phyloP scores from a whole-genome alignment of 2,113 vertebrate species.

The Vulpes lagopus region DNA sequence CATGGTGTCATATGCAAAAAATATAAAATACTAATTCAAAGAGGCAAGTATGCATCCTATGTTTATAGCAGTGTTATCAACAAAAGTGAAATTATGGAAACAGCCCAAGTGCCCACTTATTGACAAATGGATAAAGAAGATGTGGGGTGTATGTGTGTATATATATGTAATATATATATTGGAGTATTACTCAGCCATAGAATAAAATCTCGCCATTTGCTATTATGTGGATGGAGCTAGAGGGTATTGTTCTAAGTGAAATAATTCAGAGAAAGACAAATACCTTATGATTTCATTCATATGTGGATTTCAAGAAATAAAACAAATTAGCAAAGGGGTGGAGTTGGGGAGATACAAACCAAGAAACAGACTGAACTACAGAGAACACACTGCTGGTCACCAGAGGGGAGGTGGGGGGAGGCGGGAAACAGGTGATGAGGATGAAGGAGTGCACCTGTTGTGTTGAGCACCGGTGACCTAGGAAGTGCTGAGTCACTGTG shows the following conservation, averaged over 20 bases:
- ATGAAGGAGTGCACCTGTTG: not conserved
- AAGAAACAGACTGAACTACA: not conserved
- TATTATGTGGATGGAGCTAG: not conserved
- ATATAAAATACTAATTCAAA: not conserved
- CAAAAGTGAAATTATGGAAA: not conserved
- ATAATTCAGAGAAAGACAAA: not conserved
- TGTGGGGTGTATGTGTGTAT: not conserved
- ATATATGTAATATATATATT: no score
- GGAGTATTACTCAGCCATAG: not conserved
- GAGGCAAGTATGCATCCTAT: not conserved
- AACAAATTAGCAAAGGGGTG: not conserved
- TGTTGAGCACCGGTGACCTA: not conserved
- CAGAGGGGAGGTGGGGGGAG: not conserved
- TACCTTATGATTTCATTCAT: not conserved
- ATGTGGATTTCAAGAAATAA: not conserved
- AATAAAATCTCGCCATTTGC: not conserved
- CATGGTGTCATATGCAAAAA: not conserved
- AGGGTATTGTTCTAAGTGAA: not conserved
- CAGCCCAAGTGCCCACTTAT: rapidly evolving
- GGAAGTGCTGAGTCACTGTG: rapidly evolving
- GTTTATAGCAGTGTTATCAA: not conserved
- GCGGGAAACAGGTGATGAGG: not conserved
- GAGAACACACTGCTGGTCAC: not conserved
- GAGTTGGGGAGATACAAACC: not conserved
- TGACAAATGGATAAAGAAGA: not conserved